phyloP scores from a whole-genome alignment of 23 tunicate species.

The Diplosoma virens region DNA sequence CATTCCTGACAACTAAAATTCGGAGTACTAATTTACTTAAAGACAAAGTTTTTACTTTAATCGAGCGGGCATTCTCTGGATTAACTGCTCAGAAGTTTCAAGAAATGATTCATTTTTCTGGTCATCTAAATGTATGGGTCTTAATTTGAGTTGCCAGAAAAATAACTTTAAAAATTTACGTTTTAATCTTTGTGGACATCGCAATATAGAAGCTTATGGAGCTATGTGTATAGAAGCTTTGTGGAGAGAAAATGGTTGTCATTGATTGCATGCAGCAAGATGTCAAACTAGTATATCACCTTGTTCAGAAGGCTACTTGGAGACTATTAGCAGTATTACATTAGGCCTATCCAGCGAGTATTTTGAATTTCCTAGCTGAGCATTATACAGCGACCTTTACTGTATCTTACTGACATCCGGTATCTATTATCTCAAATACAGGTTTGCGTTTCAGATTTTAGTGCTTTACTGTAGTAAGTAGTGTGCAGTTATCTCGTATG shows the following conservation, averaged over 20 bases:
- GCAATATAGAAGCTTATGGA: too few relatives aligned
- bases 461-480: background rate
- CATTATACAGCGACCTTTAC: background rate
- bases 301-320: background rate
- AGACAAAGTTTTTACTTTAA: too few relatives aligned
- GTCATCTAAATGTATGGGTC: too few relatives aligned
- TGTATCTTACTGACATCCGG: background rate
- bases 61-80: too few relatives aligned
- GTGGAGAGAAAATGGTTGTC: background rate
- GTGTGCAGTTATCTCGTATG: background rate
- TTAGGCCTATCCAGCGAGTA: background rate
- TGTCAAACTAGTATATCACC: background rate
- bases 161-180: too few relatives aligned
- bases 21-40: too few relatives aligned
- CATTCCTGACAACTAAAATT: too few relatives aligned
- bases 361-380: background rate
- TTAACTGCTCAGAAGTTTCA: too few relatives aligned
- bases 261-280: background rate
- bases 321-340: background rate
- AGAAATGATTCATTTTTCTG: too few relatives aligned
- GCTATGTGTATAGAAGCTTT: too few relatives aligned
- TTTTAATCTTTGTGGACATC: too few relatives aligned
- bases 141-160: too few relatives aligned
- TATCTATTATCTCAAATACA: background rate
- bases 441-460: background rate